These are phyloP conservation scores for Heterodera filipjevi DNA, from an alignment of 2,888 invertebrate species.

Conservation along the genomic window DNA sequence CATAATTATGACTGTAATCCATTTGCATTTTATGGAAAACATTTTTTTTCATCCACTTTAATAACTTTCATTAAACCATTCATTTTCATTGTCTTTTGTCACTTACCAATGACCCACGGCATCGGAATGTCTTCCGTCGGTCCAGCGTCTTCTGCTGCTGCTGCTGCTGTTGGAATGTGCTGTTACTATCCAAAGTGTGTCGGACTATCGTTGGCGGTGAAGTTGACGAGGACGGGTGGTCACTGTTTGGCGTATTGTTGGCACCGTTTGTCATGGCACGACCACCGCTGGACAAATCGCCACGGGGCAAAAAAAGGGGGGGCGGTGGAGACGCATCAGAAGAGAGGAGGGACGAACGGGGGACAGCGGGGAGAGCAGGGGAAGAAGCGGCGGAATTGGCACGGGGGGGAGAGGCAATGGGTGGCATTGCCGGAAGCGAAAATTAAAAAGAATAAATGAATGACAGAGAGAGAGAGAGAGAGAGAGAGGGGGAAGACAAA, in stretches of 20 bases:
- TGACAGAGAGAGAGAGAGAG: too few species aligned
- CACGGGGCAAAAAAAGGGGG: not conserved
- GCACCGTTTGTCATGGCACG: not conserved
- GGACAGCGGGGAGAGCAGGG: not conserved
- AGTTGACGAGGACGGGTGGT: not conserved
- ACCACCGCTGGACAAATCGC: not conserved
- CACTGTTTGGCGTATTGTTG: not conserved
- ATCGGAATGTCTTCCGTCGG: slow-evolving; percentile 46
- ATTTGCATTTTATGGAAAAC: too few species aligned
- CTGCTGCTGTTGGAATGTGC: slow-evolving; percentile 43
- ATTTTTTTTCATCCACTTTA: too few species aligned
- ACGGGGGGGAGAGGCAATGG: slow-evolving; percentile 2
- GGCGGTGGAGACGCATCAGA: not conserved
- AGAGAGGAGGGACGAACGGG: not conserved
- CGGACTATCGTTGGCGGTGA: slow-evolving; percentile 14
- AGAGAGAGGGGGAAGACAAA: too few species aligned
- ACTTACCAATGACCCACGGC: slow-evolving; percentile 40
- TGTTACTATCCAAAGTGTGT: slow-evolving; percentile 20
- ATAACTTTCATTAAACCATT: too few species aligned
- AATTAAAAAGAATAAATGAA: not conserved
- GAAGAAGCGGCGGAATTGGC: not conserved
- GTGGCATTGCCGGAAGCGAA: not conserved
- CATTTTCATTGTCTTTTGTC: too few species aligned
- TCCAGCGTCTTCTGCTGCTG: slow-evolving; percentile 43
- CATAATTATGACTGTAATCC: too few species aligned